Conservation (phyloP, 2,113 vertebrate species). For the Rhinogobius similis region DNA sequence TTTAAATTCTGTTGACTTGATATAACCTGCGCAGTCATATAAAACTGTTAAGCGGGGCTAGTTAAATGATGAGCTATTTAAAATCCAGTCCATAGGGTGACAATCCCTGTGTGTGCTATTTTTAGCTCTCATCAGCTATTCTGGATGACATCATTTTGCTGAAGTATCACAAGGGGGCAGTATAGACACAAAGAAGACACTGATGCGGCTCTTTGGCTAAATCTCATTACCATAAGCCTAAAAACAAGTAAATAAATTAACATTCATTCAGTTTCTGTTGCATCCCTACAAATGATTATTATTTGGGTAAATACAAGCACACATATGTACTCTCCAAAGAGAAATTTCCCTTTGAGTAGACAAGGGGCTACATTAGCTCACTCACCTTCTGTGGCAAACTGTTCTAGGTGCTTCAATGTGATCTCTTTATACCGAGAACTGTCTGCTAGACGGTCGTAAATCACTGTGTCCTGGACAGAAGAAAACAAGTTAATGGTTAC, state of each 20-base stretch:
- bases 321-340: background rate
- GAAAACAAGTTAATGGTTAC: constrained; percentile 46
- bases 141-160: constrained; percentile 45
- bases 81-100: background rate
- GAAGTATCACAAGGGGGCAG: constrained; percentile 68
- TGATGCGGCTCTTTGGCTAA: constrained; percentile 19
- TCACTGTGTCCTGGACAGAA: constrained; percentile 90
- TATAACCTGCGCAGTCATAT: background rate
- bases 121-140: constrained; percentile 51
- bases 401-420: constrained; percentile 96
- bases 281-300: background rate
- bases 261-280: background rate
- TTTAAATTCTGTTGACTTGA: background rate
- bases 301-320: background rate
- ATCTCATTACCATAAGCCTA: background rate
- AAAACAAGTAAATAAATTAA: background rate
- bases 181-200: constrained; percentile 39
- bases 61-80: background rate
- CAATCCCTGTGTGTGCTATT: constrained; percentile 43
- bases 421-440: constrained; percentile 97
- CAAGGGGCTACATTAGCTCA: constrained; percentile 58
- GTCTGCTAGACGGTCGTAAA: constrained; percentile 96
- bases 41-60: background rate
- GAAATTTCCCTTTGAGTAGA: constrained; percentile 9
- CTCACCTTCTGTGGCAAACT: constrained; percentile 97